Conservation (phyloP, 2,888 invertebrate genomes). For the Hirtodrosophila histrioides region DNA sequence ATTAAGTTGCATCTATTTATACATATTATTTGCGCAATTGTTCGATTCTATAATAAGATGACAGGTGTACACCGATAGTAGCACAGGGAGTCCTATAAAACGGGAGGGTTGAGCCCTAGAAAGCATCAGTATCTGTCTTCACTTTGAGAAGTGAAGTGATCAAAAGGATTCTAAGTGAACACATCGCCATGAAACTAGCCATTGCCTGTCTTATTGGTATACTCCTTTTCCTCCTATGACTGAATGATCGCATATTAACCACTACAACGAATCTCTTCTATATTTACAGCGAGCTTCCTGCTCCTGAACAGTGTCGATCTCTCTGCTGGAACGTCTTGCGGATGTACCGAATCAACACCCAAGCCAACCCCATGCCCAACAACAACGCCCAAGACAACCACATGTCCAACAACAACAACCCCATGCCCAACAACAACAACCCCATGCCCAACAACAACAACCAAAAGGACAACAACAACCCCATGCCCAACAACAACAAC, state of each 20-base stretch:
- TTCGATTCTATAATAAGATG: neutral
- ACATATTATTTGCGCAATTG: conserved; percentile 26
- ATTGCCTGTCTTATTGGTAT: conserved; percentile 29
- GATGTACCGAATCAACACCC: neutral
- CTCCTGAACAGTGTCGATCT: conserved; percentile 4
- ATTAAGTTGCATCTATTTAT: conserved; percentile 8
- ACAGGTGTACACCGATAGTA: neutral
- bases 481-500: no score
- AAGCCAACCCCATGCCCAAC: no score
- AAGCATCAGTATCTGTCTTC: conserved; percentile 11
- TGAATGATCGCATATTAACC: no score
- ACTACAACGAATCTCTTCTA: neutral
- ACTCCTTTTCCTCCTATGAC: no score
- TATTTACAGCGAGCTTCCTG: conserved; percentile 10
- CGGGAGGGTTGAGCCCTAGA: neutral
- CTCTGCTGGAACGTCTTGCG: neutral
- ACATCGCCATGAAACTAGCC: conserved; percentile 18
- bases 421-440: no score
- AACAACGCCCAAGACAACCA: no score
- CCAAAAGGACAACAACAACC: no score
- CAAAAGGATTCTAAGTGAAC: neutral
- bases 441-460: conserved; percentile 4
- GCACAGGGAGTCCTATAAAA: conserved; percentile 13
- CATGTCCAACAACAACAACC: no score
- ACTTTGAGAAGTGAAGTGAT: conserved; percentile 7